These are phyloP conservation scores for Pseudobourletiella spinata DNA, from an alignment of 1,140 invertebrate species.

Conservation along the genomic window DNA sequence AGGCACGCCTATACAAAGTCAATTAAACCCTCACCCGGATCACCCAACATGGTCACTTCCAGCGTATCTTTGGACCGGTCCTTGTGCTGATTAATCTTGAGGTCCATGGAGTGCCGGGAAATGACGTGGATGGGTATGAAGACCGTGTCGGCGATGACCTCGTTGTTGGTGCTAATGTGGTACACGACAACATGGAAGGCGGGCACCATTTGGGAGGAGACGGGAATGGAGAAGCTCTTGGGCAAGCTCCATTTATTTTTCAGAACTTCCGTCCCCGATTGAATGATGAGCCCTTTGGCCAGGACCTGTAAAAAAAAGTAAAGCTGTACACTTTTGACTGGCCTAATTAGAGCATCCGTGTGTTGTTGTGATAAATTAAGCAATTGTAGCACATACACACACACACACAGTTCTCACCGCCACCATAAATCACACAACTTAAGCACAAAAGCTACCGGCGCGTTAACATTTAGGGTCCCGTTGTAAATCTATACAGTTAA, in stretches of 20 bases:
- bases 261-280: constrained; percentile 38
- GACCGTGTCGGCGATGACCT: constrained; percentile 49
- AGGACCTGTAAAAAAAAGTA: constrained; percentile 40
- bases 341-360: too few species aligned
- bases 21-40: constrained; percentile 38
- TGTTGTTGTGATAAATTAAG: too few species aligned
- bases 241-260: constrained; percentile 35
- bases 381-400: too few species aligned
- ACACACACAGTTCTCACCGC: too few species aligned
- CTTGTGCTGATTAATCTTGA: constrained; percentile 42
- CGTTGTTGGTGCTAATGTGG: constrained; percentile 42
- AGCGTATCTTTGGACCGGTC: constrained; percentile 41
- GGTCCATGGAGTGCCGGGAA: constrained; percentile 41
- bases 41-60: constrained; percentile 39
- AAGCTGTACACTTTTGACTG: too few species aligned
- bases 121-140: constrained; percentile 51
- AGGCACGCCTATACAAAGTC: too few species aligned
- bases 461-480: too few species aligned
- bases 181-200: constrained; percentile 51
- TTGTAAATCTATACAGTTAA: too few species aligned
- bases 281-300: constrained; percentile 45
- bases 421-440: too few species aligned
- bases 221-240: constrained; percentile 43
- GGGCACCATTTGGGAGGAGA: constrained; percentile 51
- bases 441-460: too few species aligned